Base-by-base conservation (phyloP, 2,797 vertebrate species). In the Acridotheres tristis region DNA sequence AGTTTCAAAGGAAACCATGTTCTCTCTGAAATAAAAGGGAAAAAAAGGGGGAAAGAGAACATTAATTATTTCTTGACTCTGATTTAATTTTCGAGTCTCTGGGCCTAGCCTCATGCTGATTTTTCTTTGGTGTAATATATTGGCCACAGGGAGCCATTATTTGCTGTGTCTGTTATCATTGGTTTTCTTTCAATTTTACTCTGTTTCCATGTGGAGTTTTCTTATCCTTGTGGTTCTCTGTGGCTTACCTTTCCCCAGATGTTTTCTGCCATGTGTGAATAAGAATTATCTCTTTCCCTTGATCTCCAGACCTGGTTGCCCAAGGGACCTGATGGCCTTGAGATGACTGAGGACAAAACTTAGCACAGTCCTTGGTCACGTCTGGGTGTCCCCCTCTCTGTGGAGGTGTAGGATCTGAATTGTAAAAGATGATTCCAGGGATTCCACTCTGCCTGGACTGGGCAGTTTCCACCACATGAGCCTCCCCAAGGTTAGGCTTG, bases 401-500 rank as follows among this genome's bases (percentile, higher is more conserved):
- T 20, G 45, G 19, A 72, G 17, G 8, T 69, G 47, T 23, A 61
- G 38, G 34, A 72, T 66, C 23, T 69, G 11, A 53, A 17, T 18
- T 68, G 48, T 61, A 32, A 65, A 51, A 9, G 9, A 30, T 74
- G 5, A 13, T 26, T 67, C 53, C 42, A 71, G 40, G 42, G 38
- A 50, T 74, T 42, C 18, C 51, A 16, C 36, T 58, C 47, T 85
- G 30, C 36, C 48, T 19, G 55, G 19, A 32, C 22, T 6, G 4
- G 14, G 27, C 12, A 54, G 3, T 18, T 7, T 61, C 40, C 12
- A 72, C 38, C 29, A 36, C 0, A 0, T 40, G 13, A 78, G 15
- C 32, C 8, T 29, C 19, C 20, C 10, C 19, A 72, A 13, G 6
- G 4, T 45, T 48, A 50, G 15, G 8, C 8, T 30, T 82, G 23